Evolutionary conservation across 2,888 invertebrate genomes (phyloP).

Genomic region (Macrosoma leucophasiata): DNA sequence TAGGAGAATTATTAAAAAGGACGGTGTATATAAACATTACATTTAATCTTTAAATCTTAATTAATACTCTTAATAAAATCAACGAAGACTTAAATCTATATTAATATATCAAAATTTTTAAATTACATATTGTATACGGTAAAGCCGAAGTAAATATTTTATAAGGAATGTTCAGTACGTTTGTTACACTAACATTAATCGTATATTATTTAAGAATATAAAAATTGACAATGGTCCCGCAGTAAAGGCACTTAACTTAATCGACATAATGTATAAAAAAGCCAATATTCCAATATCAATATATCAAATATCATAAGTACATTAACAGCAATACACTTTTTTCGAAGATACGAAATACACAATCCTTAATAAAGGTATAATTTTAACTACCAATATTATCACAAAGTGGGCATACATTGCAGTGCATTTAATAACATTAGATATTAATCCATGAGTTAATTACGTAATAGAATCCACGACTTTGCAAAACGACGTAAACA

Average conservation of each 20-base stretch:
- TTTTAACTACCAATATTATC: constrained; percentile 40
- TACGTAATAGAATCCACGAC: no score
- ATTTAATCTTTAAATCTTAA: constrained; percentile 56
- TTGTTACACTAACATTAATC: constrained; percentile 32
- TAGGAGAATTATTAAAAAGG: constrained; percentile 21
- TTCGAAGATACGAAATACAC: no score
- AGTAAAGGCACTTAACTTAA: constrained; percentile 57
- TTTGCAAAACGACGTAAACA: no score
- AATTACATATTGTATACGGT: constrained; percentile 38
- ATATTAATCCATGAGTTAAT: no score
- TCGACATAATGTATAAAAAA: constrained; percentile 29
- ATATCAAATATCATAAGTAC: constrained; percentile 53
- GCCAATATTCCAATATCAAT: constrained; percentile 29
- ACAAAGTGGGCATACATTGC: constrained; percentile 39
- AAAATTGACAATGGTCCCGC: constrained; percentile 59
- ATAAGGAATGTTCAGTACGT: constrained; percentile 69
- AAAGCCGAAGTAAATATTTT: constrained; percentile 48
- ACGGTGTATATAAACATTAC: constrained; percentile 41
- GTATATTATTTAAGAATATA: constrained; percentile 9
- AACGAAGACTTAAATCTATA: constrained; percentile 55
- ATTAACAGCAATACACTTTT: constrained; percentile 27
- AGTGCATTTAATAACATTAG: no score
- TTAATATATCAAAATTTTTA: constrained; percentile 47
- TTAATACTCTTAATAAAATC: constrained; percentile 66
- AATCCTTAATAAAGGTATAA: constrained; percentile 25